A percentile compares a stretch with the other conserved stretches of the same genome.
These are phyloP conservation scores for Nyctereutes procyonoides DNA, from an alignment of 2,113 vertebrate genomes.

Conservation along the genomic window DNA sequence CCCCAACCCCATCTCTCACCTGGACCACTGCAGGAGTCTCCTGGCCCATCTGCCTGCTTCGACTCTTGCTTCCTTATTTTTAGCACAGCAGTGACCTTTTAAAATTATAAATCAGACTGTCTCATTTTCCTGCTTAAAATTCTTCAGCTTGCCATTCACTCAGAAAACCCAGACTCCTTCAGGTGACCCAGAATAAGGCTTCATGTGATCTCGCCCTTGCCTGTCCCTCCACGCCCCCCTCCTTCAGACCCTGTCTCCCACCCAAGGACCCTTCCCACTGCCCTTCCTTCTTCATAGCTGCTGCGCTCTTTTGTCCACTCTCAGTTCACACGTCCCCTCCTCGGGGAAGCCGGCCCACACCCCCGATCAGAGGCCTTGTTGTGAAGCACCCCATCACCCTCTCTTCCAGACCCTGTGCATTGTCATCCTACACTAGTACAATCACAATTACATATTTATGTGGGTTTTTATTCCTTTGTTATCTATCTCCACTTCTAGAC, in stretches of 20 bases:
- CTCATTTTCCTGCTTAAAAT: neutral
- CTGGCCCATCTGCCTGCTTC: neutral
- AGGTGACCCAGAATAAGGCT: neutral
- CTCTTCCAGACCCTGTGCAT: neutral
- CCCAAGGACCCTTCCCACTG: too few species aligned
- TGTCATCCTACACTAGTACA: neutral
- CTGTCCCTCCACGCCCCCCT: neutral
- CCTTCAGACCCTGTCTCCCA: neutral
- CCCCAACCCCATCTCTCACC: neutral
- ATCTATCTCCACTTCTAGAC: neutral
- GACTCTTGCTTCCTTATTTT: neutral
- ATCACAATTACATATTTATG: neutral
- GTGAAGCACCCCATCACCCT: neutral
- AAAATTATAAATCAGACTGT: neutral
- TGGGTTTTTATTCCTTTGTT: neutral
- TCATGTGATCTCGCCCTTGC: neutral
- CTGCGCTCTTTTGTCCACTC: neutral
- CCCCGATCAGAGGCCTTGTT: neutral
- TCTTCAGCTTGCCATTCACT: neutral
- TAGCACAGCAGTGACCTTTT: neutral
- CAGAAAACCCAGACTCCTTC: neutral
- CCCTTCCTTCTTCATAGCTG: neutral
- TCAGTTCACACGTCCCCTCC: neutral
- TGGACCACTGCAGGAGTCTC: neutral
- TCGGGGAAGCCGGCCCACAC: neutral